Base-by-base conservation (phyloP, 2,888 invertebrate species). In the Lithosia quadra region DNA sequence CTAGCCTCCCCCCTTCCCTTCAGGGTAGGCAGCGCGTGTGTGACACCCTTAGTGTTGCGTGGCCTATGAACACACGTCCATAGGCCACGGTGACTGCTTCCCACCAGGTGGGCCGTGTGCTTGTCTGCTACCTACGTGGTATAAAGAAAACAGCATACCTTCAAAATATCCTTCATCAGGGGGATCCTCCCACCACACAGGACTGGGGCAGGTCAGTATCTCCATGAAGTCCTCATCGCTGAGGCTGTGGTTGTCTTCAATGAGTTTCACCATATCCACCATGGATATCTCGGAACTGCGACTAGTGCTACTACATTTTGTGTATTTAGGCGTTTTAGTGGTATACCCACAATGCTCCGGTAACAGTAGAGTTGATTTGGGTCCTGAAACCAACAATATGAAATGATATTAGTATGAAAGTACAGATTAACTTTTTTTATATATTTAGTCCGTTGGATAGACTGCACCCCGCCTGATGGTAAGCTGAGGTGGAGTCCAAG, bases 111-210 rank as follows among this genome's bases (percentile, higher is more conserved):
- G n/a, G n/a, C n/a, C n/a, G n/a, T n/a, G n/a, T n/a, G n/a, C n/a
- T n/a, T n/a, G n/a, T n/a, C n/a, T n/a, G n/a, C n/a, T n/a, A n/a
- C n/a, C n/a, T n/a, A n/a, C n/a, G n/a, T n/a, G n/a, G n/a, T n/a
- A n/a, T n/a, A n/a, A n/a, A n/a, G n/a, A n/a, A n/a, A n/a, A n/a
- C n/a, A n/a, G n/a, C n/a, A 49, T 49, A 92, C 93, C 92, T 87
- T 90, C 90, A 69, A 76, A 59, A 73, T 88, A 88, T 0, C 75
- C 73, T 0, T 78, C 78, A 53, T 86, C 79, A 0, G 88, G 89
- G 0, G 90, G 88, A 0, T 91, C 90, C 65, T 95, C 94, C 94
- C 94, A 94, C 94, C 94, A 95, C 0, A 95, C 94, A 0, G 94
- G 94, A 57, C 94, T 95, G 0, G 93, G 92, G 18, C 94, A 94